Evolutionary conservation across 2,888 invertebrate species (phyloP).

Genomic region (Tipula unca): DNA sequence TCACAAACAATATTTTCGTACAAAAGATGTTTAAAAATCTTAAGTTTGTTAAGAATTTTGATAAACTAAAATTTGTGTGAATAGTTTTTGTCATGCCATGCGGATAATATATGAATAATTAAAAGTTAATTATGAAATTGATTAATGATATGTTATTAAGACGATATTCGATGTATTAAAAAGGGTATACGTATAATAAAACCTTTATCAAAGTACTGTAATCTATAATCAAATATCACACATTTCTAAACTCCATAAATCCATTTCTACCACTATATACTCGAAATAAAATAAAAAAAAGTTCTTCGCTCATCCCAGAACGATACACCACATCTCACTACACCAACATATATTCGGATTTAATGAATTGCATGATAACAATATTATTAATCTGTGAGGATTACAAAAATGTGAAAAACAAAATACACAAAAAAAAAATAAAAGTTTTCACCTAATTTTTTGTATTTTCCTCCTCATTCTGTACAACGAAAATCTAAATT

Average conservation of each 20-base stretch:
- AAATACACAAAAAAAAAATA: background rate
- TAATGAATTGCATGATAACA: background rate
- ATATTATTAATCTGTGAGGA: conserved; percentile 14
- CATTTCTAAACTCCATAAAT: background rate
- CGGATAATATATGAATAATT: background rate
- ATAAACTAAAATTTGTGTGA: background rate
- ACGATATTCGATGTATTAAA: background rate
- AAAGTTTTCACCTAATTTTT: background rate
- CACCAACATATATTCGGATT: background rate
- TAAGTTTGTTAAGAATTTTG: background rate
- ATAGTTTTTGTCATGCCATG: background rate
- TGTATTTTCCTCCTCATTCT: background rate
- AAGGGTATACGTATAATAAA: background rate
- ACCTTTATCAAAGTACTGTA: background rate
- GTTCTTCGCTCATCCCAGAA: background rate
- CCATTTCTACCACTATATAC: background rate
- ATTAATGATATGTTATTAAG: background rate
- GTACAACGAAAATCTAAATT: background rate
- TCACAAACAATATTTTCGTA: background rate
- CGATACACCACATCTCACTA: background rate
- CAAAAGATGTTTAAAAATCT: background rate
- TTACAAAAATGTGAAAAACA: background rate
- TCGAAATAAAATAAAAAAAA: background rate
- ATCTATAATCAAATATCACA: background rate
- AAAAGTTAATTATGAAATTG: background rate